Percentiles rank a stretch among this genome's conserved stretches.
Conservation (phyloP, 2,797 vertebrate species). For the Liasis olivaceus region DNA sequence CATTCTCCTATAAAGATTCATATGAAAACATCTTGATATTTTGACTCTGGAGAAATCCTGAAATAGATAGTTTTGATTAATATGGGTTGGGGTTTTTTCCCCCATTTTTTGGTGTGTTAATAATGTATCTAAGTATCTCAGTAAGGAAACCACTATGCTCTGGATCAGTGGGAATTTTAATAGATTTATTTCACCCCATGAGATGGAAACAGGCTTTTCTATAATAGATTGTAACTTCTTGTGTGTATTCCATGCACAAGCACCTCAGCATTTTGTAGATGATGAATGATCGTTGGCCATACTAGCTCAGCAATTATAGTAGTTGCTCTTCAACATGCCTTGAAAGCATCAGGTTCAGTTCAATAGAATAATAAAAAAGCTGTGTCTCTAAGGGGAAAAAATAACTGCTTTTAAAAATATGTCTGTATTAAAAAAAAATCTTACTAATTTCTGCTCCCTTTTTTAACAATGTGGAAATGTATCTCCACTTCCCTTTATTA, state of each 20-base stretch:
- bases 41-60: background rate
- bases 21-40: background rate
- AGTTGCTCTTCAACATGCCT: background rate
- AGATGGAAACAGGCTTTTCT: background rate
- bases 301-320: background rate
- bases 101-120: background rate
- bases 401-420: background rate
- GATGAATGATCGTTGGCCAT: background rate
- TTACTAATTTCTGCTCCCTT: background rate
- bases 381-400: background rate
- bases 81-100: background rate
- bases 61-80: background rate
- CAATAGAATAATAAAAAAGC: background rate
- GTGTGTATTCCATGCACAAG: background rate
- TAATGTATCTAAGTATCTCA: background rate
- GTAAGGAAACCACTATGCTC: background rate
- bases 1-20: background rate
- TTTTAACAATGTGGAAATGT: background rate
- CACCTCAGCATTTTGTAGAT: background rate
- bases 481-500: background rate
- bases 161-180: background rate
- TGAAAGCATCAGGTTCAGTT: background rate
- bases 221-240: too few species aligned
- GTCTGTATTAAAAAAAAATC: background rate
- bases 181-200: background rate